Conservation (phyloP, 2,888 invertebrate genomes). For the Morinoia aosen region DNA sequence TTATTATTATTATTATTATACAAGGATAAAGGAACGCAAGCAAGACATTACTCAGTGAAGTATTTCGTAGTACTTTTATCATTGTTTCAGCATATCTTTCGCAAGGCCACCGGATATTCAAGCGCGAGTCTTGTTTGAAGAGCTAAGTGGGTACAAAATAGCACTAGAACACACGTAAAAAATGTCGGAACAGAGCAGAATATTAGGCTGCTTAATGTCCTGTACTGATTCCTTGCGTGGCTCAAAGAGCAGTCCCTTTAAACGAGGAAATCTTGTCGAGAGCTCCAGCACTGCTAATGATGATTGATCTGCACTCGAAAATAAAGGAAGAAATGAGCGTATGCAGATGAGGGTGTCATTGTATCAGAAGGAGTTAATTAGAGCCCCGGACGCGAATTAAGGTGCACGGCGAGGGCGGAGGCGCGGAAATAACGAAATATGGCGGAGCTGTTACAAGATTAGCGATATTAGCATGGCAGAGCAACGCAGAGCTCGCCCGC, state of each 20-base stretch:
- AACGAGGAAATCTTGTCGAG: constrained; percentile 35
- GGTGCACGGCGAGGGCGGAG: constrained; percentile 19
- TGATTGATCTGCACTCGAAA: constrained; percentile 48
- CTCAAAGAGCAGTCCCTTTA: neutral
- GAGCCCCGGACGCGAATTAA: constrained; percentile 41
- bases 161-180: neutral
- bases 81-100: neutral
- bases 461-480: constrained; percentile 41
- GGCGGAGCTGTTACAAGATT: constrained; percentile 47
- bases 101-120: neutral
- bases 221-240: neutral
- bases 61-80: neutral
- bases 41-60: neutral
- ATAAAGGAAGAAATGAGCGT: constrained; percentile 47
- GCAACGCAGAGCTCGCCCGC: neutral
- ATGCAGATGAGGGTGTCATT: constrained; percentile 51
- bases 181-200: neutral
- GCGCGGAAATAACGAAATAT: constrained; percentile 46
- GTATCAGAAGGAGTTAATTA: constrained; percentile 52
- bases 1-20: too few species aligned
- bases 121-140: neutral
- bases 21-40: too few species aligned
- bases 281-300: constrained; percentile 34
- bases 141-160: neutral
- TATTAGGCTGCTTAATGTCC: neutral